Evolutionary conservation across 2,888 invertebrate species (phyloP).

Genomic region (Spodoptera picta): DNA sequence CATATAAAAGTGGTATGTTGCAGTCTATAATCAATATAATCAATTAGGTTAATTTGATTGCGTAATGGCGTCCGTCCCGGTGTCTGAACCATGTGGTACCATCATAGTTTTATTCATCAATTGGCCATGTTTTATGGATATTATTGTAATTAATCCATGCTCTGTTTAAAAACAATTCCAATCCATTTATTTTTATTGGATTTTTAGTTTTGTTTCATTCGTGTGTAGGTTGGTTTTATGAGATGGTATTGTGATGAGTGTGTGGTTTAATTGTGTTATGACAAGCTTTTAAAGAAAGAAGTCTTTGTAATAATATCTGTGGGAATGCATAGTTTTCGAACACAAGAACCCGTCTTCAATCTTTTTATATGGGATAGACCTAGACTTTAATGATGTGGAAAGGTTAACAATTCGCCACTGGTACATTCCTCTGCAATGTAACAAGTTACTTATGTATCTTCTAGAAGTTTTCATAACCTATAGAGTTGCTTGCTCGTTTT

Average conservation of each 20-base stretch:
- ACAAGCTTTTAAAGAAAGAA: too few relatives aligned
- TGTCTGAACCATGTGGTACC: conserved; percentile 42
- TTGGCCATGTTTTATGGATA: conserved; percentile 36
- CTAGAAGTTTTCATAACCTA: too few relatives aligned
- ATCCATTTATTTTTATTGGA: conserved; percentile 36
- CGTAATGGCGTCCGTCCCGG: conserved; percentile 13
- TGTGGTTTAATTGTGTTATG: conserved; percentile 10
- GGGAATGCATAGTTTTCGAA: not conserved
- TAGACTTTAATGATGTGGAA: too few relatives aligned
- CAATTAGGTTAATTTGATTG: conserved; percentile 52
- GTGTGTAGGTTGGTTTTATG: conserved; percentile 15
- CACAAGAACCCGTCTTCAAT: too few relatives aligned
- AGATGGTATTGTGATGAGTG: conserved; percentile 17
- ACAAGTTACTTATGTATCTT: too few relatives aligned
- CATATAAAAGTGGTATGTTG: conserved; percentile 29
- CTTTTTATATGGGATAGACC: too few relatives aligned
- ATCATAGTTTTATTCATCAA: conserved; percentile 37
- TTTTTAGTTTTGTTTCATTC: conserved; percentile 17
- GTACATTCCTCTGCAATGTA: too few relatives aligned
- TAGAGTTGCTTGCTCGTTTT: too few relatives aligned
- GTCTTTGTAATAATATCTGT: too few relatives aligned
- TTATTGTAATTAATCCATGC: conserved; percentile 42
- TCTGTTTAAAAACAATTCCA: conserved; percentile 23
- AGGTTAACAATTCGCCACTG: too few relatives aligned
- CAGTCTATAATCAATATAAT: conserved; percentile 39